These are phyloP conservation scores for Dicrurus megarhynchus DNA, from an alignment of 2,113 vertebrate genomes.

Conservation along the genomic window DNA sequence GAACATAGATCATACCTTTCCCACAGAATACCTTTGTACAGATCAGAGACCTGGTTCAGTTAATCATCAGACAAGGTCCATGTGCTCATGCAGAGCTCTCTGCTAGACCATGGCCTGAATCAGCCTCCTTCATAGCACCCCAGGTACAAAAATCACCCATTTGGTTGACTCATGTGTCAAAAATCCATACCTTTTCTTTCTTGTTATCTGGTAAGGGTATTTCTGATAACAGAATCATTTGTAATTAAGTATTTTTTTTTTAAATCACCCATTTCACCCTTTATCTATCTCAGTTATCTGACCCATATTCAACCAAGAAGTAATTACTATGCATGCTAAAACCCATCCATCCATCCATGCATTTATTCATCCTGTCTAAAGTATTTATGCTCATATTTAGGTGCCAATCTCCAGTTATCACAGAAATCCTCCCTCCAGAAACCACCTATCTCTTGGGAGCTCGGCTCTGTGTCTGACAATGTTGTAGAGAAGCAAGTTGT, in stretches of 20 bases:
- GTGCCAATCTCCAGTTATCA: background rate
- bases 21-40: background rate
- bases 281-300: background rate
- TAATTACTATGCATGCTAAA: background rate
- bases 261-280: background rate
- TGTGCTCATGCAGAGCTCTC: background rate
- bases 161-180: background rate
- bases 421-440: background rate
- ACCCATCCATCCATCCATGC: background rate
- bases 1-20: constrained; percentile 13
- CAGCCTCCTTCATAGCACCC: background rate
- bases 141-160: background rate
- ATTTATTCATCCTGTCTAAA: background rate
- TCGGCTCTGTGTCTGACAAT: background rate
- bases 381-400: background rate
- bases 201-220: background rate
- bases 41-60: background rate
- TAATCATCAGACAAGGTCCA: background rate
- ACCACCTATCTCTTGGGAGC: background rate
- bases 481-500: background rate
- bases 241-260: background rate
- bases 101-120: background rate
- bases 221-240: background rate
- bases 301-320: background rate
- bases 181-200: background rate